phyloP scores from a whole-genome alignment of 2,113 vertebrate genomes.

The Oenanthe melanoleuca region DNA sequence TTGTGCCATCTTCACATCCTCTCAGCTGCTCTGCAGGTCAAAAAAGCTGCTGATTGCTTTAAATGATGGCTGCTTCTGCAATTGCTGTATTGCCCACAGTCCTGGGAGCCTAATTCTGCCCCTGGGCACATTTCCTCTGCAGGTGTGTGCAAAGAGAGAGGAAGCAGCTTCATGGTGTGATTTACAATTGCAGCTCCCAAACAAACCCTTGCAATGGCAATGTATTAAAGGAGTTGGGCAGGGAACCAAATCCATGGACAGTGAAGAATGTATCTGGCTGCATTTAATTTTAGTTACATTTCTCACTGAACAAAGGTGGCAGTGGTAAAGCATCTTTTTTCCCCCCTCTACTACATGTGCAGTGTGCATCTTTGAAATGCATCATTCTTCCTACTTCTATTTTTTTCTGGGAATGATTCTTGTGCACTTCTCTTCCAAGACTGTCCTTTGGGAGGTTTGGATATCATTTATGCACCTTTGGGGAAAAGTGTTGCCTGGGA shows the following conservation, averaged over 20 bases:
- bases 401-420: neutral
- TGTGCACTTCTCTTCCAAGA: neutral
- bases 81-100: neutral
- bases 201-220: neutral
- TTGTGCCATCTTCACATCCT: neutral
- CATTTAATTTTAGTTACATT: neutral
- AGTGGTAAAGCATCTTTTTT: neutral
- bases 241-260: constrained; percentile 3
- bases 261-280: neutral
- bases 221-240: neutral
- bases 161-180: neutral
- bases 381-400: neutral
- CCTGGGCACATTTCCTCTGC: neutral
- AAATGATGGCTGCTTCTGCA: neutral
- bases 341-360: neutral
- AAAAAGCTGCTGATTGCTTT: neutral
- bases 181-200: neutral
- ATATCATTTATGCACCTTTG: neutral
- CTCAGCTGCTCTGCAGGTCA: constrained; percentile 14
- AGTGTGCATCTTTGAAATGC: neutral
- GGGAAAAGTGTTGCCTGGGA: neutral
- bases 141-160: neutral
- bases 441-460: neutral
- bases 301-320: neutral
- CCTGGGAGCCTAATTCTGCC: neutral